Conservation (phyloP, 1,140 invertebrate genomes). For the Bombus confusus region DNA sequence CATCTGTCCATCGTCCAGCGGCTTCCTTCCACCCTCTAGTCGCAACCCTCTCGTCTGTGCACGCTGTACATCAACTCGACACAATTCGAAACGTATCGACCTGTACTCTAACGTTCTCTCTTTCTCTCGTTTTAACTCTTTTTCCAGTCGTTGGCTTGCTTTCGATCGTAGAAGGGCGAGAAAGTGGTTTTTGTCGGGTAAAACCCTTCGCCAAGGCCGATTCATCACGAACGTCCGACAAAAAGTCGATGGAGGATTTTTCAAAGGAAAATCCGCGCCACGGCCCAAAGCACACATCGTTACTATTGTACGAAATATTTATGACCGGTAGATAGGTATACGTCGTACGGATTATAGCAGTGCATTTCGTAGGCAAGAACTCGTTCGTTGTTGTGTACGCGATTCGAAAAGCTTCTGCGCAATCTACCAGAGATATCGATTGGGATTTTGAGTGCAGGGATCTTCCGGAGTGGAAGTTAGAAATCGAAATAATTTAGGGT, state of each 20-base stretch:
- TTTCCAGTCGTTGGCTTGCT: neutral
- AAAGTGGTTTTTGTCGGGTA: constrained; percentile 51
- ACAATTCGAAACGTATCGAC: constrained; percentile 60
- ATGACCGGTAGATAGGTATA: too few species aligned
- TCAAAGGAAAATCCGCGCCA: constrained; percentile 4
- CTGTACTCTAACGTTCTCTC: neutral
- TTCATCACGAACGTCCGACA: constrained; percentile 31
- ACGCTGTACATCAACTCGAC: constrained; percentile 53
- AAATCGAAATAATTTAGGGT: too few species aligned
- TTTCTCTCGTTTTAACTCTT: neutral
- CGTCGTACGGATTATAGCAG: too few species aligned
- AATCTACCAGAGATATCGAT: too few species aligned
- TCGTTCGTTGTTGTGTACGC: too few species aligned
- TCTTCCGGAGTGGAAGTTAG: too few species aligned
- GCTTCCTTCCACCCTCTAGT: constrained; percentile 35
- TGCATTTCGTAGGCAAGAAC: too few species aligned
- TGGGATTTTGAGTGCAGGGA: too few species aligned
- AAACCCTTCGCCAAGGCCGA: neutral
- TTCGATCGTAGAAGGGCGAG: neutral
- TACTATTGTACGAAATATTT: too few species aligned
- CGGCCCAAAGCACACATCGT: too few species aligned
- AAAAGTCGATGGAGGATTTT: constrained; percentile 47
- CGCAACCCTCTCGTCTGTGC: too few species aligned
- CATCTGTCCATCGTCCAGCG: constrained; percentile 50
- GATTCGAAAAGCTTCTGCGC: too few species aligned